Percentiles rank a stretch among this genome's conserved stretches.
These are phyloP conservation scores for Pseudorhombus dupliciocellatus DNA, from an alignment of 2,113 vertebrate genomes.

Conservation along the genomic window DNA sequence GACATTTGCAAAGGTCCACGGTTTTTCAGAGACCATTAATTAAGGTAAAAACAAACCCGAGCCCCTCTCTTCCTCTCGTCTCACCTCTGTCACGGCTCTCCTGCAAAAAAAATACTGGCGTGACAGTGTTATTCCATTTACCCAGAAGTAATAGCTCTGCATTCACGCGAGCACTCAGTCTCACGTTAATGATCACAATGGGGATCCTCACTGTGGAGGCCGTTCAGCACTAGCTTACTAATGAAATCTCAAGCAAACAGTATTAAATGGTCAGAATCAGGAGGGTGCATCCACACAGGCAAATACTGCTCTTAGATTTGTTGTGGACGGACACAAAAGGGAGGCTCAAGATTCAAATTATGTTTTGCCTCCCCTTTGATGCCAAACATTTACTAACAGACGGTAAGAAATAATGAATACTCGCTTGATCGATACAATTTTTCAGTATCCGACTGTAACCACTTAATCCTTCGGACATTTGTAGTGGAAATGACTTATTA, in stretches of 20 bases:
- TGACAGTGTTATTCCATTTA: slow-evolving; percentile 37
- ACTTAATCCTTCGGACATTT: neutral
- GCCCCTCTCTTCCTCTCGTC: slow-evolving; percentile 41
- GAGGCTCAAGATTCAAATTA: neutral
- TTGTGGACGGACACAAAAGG: neutral
- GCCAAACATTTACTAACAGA: neutral
- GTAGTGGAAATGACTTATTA: neutral
- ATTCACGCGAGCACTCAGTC: slow-evolving; percentile 11
- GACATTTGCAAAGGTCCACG: slow-evolving; percentile 74
- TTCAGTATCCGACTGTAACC: neutral
- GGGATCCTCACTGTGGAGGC: neutral
- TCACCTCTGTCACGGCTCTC: slow-evolving; percentile 19
- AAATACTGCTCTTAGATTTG: neutral
- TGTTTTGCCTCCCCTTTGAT: neutral
- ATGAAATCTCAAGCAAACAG: slow-evolving; percentile 27
- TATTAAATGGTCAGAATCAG: slow-evolving; percentile 1
- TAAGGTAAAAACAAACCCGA: slow-evolving; percentile 65
- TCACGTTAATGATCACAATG: slow-evolving; percentile 32
- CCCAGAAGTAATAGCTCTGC: slow-evolving; percentile 47
- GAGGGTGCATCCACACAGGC: neutral
- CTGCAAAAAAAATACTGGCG: neutral
- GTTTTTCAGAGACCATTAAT: slow-evolving; percentile 67
- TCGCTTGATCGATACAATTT: neutral
- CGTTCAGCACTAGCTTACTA: slow-evolving; percentile 1
- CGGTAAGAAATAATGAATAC: neutral